Base-by-base conservation (phyloP, 2,113 vertebrate genomes). In the Grus americana region DNA sequence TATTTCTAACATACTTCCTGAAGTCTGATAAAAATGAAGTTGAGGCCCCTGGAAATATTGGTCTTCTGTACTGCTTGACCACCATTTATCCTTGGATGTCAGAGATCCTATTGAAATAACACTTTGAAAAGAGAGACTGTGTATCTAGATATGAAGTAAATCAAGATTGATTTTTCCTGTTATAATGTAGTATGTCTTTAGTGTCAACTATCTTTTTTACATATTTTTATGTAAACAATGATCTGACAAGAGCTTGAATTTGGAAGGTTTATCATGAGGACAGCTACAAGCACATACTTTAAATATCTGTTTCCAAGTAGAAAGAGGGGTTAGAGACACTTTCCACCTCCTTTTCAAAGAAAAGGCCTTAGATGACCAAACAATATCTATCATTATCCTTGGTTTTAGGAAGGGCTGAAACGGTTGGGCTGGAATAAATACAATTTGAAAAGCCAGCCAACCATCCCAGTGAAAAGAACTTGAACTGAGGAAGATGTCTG, bases 391-490 rank as follows among this genome's bases (percentile, higher is more conserved):
- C 27, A 26, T 81, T 91, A 68, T 42, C 40, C 18, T 70, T 72
- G 46, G n/a, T 91, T 34, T 54, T 62, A 54, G 61, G 49, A 94
- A 81, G 40, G 57, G 8, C 34, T 91, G 86, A 87, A 91, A 49
- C 0, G 1, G 32, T 42, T 95, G 91, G 58, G 34, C 66, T 93
- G 92, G 92, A 96, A 94, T 71, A 94, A 91, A 96, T 93, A 58
- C 81, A 91, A 92, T 94, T 84, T 92, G 95, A 93, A 96, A 94
- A 94, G 86, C 44, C 68, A 94, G 49, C 72, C 86, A 92, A 55
- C 92, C 86, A 50, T 88, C 46, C 38, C 62, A 58, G 54, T 68
- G 70, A 49, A 89, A 86, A 95, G 72, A 84, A 21, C 44, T 70
- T 78, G 83, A 74, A 89, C 38, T 81, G 74, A 83, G 42, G 81